Percentiles rank a stretch among this genome's conserved stretches.
These are phyloP conservation scores for Chauna torquata DNA, from an alignment of 2,113 vertebrate species.

Conservation along the genomic window DNA sequence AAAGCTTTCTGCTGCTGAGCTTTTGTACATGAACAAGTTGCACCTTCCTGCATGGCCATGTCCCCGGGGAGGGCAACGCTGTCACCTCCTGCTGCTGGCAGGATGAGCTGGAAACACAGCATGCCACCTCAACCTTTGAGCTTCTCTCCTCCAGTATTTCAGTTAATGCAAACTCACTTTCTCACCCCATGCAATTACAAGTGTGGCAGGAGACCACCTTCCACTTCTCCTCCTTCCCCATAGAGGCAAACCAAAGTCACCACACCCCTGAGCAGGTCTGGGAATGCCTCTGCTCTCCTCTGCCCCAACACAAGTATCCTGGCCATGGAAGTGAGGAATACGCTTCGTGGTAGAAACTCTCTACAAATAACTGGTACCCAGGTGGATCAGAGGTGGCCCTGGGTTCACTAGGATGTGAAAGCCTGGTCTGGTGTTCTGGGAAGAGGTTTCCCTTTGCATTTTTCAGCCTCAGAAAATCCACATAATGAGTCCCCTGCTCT, in stretches of 20 bases:
- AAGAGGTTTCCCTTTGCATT: not conserved
- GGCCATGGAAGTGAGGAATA: not conserved
- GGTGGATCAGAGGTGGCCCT: too few species aligned
- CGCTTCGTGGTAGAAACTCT: accelerated
- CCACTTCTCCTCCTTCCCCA: too few species aligned
- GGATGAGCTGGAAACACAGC: not conserved
- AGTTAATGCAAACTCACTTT: not conserved
- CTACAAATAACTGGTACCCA: not conserved
- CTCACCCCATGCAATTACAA: not conserved
- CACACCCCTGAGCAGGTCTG: not conserved
- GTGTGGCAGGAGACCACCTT: not conserved
- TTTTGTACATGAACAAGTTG: accelerated
- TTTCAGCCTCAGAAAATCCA: not conserved
- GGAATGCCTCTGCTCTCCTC: not conserved
- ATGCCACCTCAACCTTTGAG: not conserved
- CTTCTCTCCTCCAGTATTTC: not conserved
- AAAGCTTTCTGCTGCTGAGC: not conserved
- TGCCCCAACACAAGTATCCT: not conserved
- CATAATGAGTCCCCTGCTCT: not conserved
- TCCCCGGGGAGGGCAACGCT: not conserved
- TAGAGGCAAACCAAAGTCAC: not conserved
- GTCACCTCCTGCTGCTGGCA: not conserved
- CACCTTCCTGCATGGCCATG: accelerated
- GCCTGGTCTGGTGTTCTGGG: not conserved
- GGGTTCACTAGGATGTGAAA: not conserved